Conservation (phyloP, 1,140 invertebrate genomes). For the Zaprionus lachaisei region DNA sequence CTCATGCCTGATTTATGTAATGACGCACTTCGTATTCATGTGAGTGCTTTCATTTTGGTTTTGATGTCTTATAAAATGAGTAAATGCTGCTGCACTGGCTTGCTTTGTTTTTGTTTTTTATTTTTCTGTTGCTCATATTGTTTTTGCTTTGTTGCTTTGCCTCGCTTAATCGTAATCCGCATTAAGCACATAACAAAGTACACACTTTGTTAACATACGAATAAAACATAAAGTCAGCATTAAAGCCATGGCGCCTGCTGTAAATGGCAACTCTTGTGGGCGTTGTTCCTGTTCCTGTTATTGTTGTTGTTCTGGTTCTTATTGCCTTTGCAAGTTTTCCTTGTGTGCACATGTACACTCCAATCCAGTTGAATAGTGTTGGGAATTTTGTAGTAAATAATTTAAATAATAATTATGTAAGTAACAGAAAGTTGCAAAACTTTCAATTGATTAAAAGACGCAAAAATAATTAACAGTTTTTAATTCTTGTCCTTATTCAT, state of each 20-base stretch:
- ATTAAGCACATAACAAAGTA: constrained; percentile 72
- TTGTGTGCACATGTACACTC: constrained; percentile 6
- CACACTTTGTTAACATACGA: constrained; percentile 73
- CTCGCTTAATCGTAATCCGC: constrained; percentile 53
- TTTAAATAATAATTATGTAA: not conserved
- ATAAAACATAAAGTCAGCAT: constrained; percentile 55
- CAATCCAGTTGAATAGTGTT: not conserved
- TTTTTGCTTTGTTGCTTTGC: constrained; percentile 3
- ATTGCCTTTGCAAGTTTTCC: constrained; percentile 27
- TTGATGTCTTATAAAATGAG: constrained; percentile 40
- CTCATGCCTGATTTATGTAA: not conserved
- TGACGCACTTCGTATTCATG: not conserved
- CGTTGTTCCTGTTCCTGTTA: constrained; percentile 20
- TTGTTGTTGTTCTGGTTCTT: constrained; percentile 10
- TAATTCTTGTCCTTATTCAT: not conserved
- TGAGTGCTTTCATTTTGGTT: constrained; percentile 13
- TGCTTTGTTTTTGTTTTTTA: not conserved
- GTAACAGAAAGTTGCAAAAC: not conserved
- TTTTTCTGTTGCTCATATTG: not conserved
- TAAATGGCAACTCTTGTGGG: constrained; percentile 36
- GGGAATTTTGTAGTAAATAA: not conserved
- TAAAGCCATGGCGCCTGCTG: constrained; percentile 56
- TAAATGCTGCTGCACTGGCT: constrained; percentile 46
- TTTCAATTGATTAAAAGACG: not conserved
- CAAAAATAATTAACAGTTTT: not conserved